Conservation (phyloP, 2,888 invertebrate species). For the Trichacis sp. region DNA sequence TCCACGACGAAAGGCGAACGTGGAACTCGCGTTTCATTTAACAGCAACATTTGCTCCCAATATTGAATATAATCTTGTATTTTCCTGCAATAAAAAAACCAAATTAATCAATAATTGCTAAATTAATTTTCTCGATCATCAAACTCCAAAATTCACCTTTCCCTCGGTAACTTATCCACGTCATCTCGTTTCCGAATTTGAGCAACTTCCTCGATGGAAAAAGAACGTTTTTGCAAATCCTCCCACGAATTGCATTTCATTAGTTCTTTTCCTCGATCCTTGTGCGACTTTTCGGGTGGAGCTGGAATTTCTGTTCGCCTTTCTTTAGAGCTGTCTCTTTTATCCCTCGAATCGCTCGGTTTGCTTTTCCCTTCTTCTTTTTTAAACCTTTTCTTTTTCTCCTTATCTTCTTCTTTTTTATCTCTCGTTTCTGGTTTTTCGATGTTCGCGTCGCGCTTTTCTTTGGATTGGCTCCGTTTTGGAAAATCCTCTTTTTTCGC, state of each 20-base stretch:
- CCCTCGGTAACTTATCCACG: conserved; percentile 47
- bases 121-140: too few species aligned
- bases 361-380: conserved; percentile 34
- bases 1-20: conserved; percentile 54
- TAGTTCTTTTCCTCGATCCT: conserved; percentile 50
- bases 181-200: conserved; percentile 47
- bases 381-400: conserved; percentile 31
- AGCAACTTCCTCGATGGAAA: conserved; percentile 50
- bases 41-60: conserved; percentile 62
- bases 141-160: conserved; percentile 47
- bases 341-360: conserved; percentile 41
- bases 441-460: too few species aligned
- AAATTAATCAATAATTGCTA: too few species aligned
- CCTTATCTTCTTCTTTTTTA: conserved; percentile 19
- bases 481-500: conserved; percentile 31
- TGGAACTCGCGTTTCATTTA: conserved; percentile 53
- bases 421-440: too few species aligned
- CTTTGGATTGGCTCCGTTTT: conserved; percentile 31
- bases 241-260: conserved; percentile 55
- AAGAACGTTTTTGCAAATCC: conserved; percentile 51
- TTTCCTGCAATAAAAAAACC: conserved; percentile 49
- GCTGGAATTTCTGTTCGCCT: conserved; percentile 32
- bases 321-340: conserved; percentile 43
- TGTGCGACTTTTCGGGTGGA: conserved; percentile 43
- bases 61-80: conserved; percentile 58